Evolutionary conservation across 2,888 invertebrate species (phyloP).

Genomic region (Tiliacea aurago): DNA sequence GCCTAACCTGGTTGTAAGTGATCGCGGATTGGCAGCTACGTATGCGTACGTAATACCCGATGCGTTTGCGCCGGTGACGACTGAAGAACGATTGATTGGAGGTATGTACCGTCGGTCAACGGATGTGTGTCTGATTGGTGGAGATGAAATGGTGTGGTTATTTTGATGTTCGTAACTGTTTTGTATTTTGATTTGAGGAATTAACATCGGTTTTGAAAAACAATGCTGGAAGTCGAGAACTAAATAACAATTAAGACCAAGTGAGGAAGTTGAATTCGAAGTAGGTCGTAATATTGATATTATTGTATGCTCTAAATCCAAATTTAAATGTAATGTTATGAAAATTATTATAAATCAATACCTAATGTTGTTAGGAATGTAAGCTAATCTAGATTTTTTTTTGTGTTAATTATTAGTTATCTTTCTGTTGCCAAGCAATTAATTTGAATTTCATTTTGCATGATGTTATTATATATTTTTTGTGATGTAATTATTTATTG

Average conservation of each 20-base stretch:
- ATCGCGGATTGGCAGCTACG: conserved; percentile 68
- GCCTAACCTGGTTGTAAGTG: conserved; percentile 63
- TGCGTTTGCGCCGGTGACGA: conserved; percentile 50
- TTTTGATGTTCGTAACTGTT: not conserved
- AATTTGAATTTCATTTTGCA: too few species aligned
- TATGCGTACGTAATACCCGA: conserved; percentile 52
- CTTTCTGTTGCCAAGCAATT: too few species aligned
- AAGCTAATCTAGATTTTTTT: too few species aligned
- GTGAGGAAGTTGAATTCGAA: not conserved
- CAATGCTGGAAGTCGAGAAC: not conserved
- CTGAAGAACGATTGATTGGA: conserved; percentile 33
- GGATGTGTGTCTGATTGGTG: conserved; percentile 14
- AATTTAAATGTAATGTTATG: too few species aligned
- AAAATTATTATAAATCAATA: too few species aligned
- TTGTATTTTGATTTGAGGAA: not conserved
- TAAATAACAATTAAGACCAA: not conserved
- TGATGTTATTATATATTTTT: too few species aligned
- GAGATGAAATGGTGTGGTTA: conserved; percentile 2
- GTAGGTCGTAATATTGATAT: too few species aligned
- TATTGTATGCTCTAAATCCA: too few species aligned
- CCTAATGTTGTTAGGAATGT: too few species aligned
- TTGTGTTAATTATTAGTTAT: too few species aligned
- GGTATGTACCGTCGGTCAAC: conserved; percentile 27
- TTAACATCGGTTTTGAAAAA: not conserved
- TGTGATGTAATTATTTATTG: too few species aligned